Conservation (phyloP, 2,113 vertebrate species). For the Myotis yumanensis region DNA sequence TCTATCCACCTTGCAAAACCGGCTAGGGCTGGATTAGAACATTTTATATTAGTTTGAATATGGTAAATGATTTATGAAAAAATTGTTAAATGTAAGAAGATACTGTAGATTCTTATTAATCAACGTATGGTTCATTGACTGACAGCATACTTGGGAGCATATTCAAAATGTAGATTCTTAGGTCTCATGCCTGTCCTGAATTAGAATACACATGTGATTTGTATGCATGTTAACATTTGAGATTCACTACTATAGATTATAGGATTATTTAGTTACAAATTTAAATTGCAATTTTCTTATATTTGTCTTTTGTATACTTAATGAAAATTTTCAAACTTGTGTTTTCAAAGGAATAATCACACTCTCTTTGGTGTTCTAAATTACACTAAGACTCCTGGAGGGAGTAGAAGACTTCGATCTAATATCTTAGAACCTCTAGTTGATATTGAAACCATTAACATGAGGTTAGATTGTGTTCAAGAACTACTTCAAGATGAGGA, state of each 20-base stretch:
- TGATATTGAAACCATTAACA: constrained; percentile 93
- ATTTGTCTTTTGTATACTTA: constrained; percentile 50
- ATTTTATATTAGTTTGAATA: constrained; percentile 25
- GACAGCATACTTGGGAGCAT: neutral
- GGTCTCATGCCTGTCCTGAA: neutral
- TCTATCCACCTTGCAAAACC: too few relatives aligned
- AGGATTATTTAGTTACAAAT: constrained; percentile 35
- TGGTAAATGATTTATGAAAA: neutral
- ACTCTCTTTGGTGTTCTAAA: constrained; percentile 95
- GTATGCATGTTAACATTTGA: neutral
- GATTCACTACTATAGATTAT: neutral
- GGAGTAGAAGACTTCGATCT: constrained; percentile 92
- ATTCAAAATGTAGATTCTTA: neutral
- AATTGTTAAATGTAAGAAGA: neutral
- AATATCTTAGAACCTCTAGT: constrained; percentile 95
- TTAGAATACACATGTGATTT: constrained; percentile 23
- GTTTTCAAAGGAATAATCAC: constrained; percentile 89
- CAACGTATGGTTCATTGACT: constrained; percentile 24
- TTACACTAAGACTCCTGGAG: constrained; percentile 95
- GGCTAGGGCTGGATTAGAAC: neutral
- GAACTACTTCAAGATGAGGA: constrained; percentile 94
- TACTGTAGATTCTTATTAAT: neutral
- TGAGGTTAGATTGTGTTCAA: constrained; percentile 92
- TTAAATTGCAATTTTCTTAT: neutral
- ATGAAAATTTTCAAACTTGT: constrained; percentile 30